Percentiles rank a stretch among this genome's conserved stretches.
Evolutionary conservation across 2,888 invertebrate species (phyloP).

Genomic region (Dasypolia templi): DNA sequence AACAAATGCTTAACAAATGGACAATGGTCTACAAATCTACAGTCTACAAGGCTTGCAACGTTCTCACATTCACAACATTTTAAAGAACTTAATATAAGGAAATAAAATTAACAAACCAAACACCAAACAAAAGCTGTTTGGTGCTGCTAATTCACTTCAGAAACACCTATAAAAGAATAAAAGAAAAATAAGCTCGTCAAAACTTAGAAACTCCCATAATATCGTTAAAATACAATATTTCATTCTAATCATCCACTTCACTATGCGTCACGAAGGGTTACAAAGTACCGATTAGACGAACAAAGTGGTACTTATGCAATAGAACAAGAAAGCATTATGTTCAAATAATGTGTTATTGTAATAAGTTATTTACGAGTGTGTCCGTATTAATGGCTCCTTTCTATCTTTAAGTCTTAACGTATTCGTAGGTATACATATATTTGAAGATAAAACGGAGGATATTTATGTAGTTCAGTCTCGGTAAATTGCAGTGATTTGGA

Average conservation of each 20-base stretch:
- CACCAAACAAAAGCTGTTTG: neutral
- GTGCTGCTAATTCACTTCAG: neutral
- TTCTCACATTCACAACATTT: too few relatives aligned
- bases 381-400: slow-evolving; percentile 44
- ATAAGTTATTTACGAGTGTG: slow-evolving; percentile 58
- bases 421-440: slow-evolving; percentile 41
- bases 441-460: slow-evolving; percentile 49
- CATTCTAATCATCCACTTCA: slow-evolving; percentile 50
- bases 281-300: slow-evolving; percentile 34
- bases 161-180: neutral
- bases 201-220: slow-evolving; percentile 5
- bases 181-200: neutral
- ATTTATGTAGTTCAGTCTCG: slow-evolving; percentile 37
- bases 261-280: slow-evolving; percentile 28
- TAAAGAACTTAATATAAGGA: too few relatives aligned
- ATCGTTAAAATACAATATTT: slow-evolving; percentile 47
- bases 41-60: too few relatives aligned
- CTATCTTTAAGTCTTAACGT: slow-evolving; percentile 45
- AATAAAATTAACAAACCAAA: too few relatives aligned
- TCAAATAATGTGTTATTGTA: slow-evolving; percentile 59
- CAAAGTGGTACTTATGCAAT: slow-evolving; percentile 47
- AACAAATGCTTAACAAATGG: too few relatives aligned
- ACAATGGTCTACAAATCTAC: too few relatives aligned
- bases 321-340: slow-evolving; percentile 45
- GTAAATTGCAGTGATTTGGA: slow-evolving; percentile 51